phyloP scores from a whole-genome alignment of 2,888 invertebrate genomes.

The Rhaphigaster nebulosa region DNA sequence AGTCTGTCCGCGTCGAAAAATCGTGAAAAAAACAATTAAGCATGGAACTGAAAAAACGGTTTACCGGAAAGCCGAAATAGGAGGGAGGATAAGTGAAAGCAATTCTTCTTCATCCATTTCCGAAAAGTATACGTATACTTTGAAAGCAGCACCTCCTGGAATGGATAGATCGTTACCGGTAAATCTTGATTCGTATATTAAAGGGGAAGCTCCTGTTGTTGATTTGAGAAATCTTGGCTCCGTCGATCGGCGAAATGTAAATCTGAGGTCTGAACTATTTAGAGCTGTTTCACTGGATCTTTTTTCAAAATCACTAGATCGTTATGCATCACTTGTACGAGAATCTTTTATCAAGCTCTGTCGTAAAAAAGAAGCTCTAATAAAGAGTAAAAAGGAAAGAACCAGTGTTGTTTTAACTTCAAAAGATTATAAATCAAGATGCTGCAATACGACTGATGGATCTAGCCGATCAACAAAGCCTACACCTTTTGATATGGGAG shows the following conservation, averaged over 20 bases:
- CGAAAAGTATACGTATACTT: background rate
- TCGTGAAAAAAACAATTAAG: background rate
- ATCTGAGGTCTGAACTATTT: background rate
- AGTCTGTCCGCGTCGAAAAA: background rate
- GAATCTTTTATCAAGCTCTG: background rate
- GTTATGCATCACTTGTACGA: background rate
- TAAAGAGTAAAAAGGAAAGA: background rate
- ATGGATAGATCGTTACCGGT: background rate
- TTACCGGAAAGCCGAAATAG: background rate
- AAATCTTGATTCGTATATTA: background rate
- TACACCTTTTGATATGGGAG: background rate
- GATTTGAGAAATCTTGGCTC: background rate
- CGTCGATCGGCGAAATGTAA: background rate
- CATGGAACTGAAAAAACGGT: background rate
- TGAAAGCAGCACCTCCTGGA: background rate
- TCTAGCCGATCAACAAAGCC: background rate
- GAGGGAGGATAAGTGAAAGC: background rate
- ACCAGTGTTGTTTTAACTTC: background rate
- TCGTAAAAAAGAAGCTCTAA: background rate
- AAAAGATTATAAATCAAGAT: background rate
- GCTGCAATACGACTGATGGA: background rate
- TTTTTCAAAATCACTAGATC: background rate
- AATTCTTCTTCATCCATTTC: background rate
- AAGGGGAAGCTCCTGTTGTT: background rate
- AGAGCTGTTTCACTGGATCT: background rate